A percentile compares a stretch with the other conserved stretches of the same genome.
Evolutionary conservation across 2,888 invertebrate species (phyloP).

Genomic region (Drosophila emarginata): DNA sequence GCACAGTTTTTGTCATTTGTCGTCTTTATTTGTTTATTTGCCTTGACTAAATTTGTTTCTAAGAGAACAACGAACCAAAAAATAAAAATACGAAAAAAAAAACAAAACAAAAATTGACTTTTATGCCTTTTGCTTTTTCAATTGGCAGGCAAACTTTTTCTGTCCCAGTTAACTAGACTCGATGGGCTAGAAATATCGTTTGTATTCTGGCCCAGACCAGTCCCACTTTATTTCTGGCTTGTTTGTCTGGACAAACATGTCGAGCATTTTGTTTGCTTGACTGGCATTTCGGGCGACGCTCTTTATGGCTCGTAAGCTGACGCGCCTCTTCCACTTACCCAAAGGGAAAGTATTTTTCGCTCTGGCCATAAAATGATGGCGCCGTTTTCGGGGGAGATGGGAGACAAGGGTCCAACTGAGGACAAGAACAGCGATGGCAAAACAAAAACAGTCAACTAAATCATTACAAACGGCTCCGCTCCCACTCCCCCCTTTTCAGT

Average conservation of each 20-base stretch:
- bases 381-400: slow-evolving; percentile 34
- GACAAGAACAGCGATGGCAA: slow-evolving; percentile 34
- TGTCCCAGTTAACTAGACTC: slow-evolving; percentile 51
- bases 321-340: slow-evolving; percentile 20
- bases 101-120: slow-evolving; percentile 40
- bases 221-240: slow-evolving; percentile 45
- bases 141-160: slow-evolving; percentile 28
- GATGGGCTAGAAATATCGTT: slow-evolving; percentile 32
- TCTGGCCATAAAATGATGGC: slow-evolving; percentile 45
- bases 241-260: slow-evolving; percentile 70
- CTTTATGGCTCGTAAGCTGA: slow-evolving; percentile 47
- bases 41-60: slow-evolving; percentile 42
- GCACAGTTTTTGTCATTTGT: slow-evolving; percentile 31
- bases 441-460: slow-evolving; percentile 26
- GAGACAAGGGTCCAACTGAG: slow-evolving; percentile 12
- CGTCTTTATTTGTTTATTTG: slow-evolving; percentile 58
- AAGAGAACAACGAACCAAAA: slow-evolving; percentile 25
- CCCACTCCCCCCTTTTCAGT: neutral
- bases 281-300: slow-evolving; percentile 44
- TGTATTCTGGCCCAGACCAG: slow-evolving; percentile 17
- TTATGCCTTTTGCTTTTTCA: slow-evolving; percentile 56
- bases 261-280: slow-evolving; percentile 69
- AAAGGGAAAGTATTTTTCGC: slow-evolving; percentile 9
- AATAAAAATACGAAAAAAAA: neutral
- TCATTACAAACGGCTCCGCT: neutral